A percentile compares a stretch with the other conserved stretches of the same genome.
Evolutionary conservation across 2,113 vertebrate genomes (phyloP).

Genomic region (Serinus canaria): DNA sequence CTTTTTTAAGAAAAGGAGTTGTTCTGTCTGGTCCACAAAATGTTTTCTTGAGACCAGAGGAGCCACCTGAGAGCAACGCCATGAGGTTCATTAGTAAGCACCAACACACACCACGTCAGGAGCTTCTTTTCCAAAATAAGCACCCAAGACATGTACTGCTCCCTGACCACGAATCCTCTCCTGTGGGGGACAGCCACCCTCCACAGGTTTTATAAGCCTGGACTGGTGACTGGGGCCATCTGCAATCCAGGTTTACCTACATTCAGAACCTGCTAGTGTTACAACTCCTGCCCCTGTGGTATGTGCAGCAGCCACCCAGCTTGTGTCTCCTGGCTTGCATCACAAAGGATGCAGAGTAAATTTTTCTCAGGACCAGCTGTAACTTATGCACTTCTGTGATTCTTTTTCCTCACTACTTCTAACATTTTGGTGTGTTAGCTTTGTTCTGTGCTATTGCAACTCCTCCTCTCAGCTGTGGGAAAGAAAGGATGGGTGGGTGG

Average conservation of each 20-base stretch:
- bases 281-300: neutral
- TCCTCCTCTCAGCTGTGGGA: neutral
- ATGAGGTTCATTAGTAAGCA: rapidly evolving
- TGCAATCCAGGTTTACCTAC: neutral
- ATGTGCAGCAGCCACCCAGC: neutral
- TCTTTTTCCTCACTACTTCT: neutral
- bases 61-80: neutral
- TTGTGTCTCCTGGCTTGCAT: neutral
- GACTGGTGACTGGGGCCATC: neutral
- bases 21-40: neutral
- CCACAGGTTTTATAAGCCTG: neutral
- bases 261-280: neutral
- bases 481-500: neutral
- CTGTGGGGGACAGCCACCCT: neutral
- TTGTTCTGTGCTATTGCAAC: neutral
- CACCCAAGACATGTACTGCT: neutral
- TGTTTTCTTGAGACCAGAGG: neutral
- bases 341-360: neutral
- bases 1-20: neutral
- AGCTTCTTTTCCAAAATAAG: neutral
- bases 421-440: neutral
- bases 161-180: neutral
- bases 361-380: neutral
- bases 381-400: neutral
- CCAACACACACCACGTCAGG: neutral